Percentiles rank a stretch among this genome's conserved stretches.
Evolutionary conservation across 2,797 vertebrate genomes (phyloP).

Genomic region (Acropternis orthonyx): DNA sequence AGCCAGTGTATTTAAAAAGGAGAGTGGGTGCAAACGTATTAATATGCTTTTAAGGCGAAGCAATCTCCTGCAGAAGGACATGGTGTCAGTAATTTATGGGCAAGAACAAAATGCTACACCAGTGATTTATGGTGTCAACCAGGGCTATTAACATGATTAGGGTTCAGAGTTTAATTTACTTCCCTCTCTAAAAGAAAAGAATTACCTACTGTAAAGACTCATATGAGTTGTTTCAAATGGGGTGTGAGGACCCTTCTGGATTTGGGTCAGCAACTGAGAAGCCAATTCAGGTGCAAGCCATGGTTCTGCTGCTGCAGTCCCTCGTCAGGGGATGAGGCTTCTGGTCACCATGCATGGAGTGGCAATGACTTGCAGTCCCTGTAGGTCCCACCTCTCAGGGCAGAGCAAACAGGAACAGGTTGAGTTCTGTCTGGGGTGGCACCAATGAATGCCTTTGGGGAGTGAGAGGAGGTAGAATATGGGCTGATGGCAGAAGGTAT

Average conservation of each 20-base stretch:
- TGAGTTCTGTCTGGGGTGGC: neutral
- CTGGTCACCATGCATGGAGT: rapidly evolving
- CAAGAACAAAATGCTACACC: neutral
- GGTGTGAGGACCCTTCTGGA: neutral
- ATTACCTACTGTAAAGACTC: neutral
- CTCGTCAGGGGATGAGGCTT: neutral
- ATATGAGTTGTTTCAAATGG: neutral
- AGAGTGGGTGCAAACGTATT: constrained; percentile 13
- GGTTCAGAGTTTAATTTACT: constrained; percentile 47
- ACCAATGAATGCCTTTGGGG: neutral
- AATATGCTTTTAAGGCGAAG: constrained; percentile 23
- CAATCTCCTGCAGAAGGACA: neutral
- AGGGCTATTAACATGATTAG: constrained; percentile 13
- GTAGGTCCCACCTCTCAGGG: neutral
- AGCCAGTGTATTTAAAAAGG: neutral
- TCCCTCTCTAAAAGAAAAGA: constrained; percentile 20
- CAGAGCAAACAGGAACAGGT: neutral
- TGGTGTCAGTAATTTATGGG: constrained; percentile 11
- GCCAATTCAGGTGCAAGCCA: neutral
- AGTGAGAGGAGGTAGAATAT: neutral
- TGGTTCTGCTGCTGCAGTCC: neutral
- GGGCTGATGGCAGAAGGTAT: neutral
- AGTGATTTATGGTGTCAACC: constrained; percentile 22
- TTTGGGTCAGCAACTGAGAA: neutral
- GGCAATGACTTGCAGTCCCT: neutral